These are phyloP conservation scores for Sinella curviseta DNA, from an alignment of 1,140 invertebrate genomes.

Conservation along the genomic window DNA sequence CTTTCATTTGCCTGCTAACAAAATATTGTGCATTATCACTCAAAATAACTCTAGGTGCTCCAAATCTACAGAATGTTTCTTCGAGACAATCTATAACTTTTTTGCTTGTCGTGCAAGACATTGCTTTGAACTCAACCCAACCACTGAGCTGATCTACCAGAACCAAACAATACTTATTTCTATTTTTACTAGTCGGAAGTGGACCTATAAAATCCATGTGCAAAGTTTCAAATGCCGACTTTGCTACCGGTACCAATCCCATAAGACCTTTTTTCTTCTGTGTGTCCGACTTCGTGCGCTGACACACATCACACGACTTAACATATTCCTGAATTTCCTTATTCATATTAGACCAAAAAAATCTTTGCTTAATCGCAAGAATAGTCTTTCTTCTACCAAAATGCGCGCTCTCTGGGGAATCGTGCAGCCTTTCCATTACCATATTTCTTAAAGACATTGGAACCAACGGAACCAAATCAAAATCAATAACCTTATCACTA, in stretches of 20 bases:
- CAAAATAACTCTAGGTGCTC: constrained; percentile 50
- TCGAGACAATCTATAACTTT: constrained; percentile 50
- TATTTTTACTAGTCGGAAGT: background rate
- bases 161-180: constrained; percentile 37
- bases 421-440: constrained; percentile 21
- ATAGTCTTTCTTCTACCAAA: constrained; percentile 18
- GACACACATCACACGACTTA: constrained; percentile 29
- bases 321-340: constrained; percentile 28
- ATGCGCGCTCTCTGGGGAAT: constrained; percentile 29
- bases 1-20: constrained; percentile 9
- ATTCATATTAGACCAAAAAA: constrained; percentile 36
- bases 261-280: background rate
- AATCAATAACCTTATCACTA: background rate
- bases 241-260: background rate
- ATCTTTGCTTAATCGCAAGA: constrained; percentile 27
- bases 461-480: background rate
- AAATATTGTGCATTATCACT: constrained; percentile 49
- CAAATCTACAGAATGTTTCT: constrained; percentile 49
- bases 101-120: constrained; percentile 49
- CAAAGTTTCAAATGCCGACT: background rate
- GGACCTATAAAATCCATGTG: constrained; percentile 5
- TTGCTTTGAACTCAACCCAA: constrained; percentile 49
- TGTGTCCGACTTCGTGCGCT: background rate
- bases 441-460: background rate
- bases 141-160: constrained; percentile 51